These are phyloP conservation scores for Microplitis mediator DNA, from an alignment of 1,140 invertebrate species.

Conservation along the genomic window DNA sequence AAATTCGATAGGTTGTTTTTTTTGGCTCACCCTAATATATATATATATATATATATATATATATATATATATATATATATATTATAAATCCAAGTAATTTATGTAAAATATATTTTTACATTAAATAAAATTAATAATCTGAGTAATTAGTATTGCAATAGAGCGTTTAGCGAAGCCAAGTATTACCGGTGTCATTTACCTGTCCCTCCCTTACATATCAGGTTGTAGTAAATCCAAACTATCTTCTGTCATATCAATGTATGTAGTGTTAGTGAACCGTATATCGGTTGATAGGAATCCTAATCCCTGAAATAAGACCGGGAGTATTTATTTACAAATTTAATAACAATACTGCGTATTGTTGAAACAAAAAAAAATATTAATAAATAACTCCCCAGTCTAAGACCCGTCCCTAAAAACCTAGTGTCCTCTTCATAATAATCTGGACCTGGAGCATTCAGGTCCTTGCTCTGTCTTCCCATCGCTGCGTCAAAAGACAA, in stretches of 20 bases:
- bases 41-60: too few species aligned
- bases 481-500: slow-evolving; percentile 61
- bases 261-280: slow-evolving; percentile 43
- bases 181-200: slow-evolving; percentile 55
- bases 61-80: too few species aligned
- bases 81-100: too few species aligned
- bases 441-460: slow-evolving; percentile 55
- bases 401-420: neutral
- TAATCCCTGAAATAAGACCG: neutral
- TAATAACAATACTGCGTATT: neutral
- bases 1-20: too few species aligned
- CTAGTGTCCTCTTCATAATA: slow-evolving; percentile 24
- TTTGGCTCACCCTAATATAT: too few species aligned
- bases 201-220: slow-evolving; percentile 56
- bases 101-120: neutral
- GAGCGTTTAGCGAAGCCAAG: slow-evolving; percentile 49
- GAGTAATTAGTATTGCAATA: slow-evolving; percentile 47
- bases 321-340: neutral
- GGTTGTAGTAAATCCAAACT: slow-evolving; percentile 51
- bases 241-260: slow-evolving; percentile 60
- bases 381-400: neutral
- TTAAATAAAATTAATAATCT: slow-evolving; percentile 28
- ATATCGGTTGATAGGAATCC: neutral
- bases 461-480: slow-evolving; percentile 61
- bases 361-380: slow-evolving; percentile 1